Conservation (phyloP, 2,888 invertebrate genomes). For the Pollenia griseotomentosa region DNA sequence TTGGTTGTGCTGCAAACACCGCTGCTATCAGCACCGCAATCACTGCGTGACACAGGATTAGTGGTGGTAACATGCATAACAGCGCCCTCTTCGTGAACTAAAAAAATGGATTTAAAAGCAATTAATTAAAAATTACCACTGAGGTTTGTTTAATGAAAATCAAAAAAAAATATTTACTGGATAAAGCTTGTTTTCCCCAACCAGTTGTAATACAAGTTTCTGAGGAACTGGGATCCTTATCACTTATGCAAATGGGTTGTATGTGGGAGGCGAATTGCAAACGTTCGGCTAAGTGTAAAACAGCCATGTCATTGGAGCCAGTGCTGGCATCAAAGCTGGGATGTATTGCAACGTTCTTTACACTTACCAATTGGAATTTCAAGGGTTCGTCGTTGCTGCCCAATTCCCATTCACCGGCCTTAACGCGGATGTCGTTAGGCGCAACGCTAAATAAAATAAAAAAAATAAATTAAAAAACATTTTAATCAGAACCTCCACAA, state of each 20-base stretch:
- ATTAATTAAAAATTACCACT: not conserved
- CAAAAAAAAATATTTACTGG: slow-evolving; percentile 86
- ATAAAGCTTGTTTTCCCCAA: slow-evolving; percentile 92
- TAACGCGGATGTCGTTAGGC: slow-evolving; percentile 87
- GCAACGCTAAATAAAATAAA: slow-evolving; percentile 75
- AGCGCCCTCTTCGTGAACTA: slow-evolving; percentile 90
- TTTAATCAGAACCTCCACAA: not conserved
- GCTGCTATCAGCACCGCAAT: slow-evolving; percentile 80
- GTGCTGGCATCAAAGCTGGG: slow-evolving; percentile 88
- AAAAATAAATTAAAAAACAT: not conserved
- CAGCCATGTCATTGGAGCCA: slow-evolving; percentile 89
- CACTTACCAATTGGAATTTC: slow-evolving; percentile 91
- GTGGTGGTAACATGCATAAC: slow-evolving; percentile 91
- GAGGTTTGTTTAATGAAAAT: not conserved
- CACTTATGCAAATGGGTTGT: slow-evolving; percentile 90
- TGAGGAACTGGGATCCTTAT: slow-evolving; percentile 85
- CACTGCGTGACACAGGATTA: slow-evolving; percentile 87
- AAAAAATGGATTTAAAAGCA: not conserved
- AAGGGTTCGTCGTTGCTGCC: slow-evolving; percentile 92
- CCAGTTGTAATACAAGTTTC: slow-evolving; percentile 91
- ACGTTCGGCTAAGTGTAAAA: slow-evolving; percentile 88
- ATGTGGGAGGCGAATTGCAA: slow-evolving; percentile 89
- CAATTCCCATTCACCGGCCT: slow-evolving; percentile 93
- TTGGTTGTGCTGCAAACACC: slow-evolving; percentile 88
- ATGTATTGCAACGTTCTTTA: slow-evolving; percentile 88